phyloP scores from a whole-genome alignment of 2,888 invertebrate species.

The Noctua fimbriata region DNA sequence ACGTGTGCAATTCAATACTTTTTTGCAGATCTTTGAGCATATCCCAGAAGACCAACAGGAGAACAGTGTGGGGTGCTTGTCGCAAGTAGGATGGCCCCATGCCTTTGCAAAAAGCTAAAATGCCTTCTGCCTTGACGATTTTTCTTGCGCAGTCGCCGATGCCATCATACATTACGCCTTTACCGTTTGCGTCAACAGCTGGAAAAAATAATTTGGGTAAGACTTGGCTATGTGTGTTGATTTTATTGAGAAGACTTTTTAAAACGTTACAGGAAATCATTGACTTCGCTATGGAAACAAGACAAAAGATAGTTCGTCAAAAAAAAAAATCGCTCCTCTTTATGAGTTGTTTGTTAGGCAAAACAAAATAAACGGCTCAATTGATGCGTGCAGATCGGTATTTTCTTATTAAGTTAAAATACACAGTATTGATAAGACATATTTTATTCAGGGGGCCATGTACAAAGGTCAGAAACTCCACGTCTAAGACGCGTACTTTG shows the following conservation, averaged over 20 bases:
- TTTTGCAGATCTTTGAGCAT: slow-evolving; percentile 90
- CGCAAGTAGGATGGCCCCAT: slow-evolving; percentile 97
- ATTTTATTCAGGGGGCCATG: background rate
- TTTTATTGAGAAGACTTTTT: background rate
- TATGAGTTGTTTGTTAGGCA: background rate
- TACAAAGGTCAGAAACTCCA: no score
- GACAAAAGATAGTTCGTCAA: background rate
- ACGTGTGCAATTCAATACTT: slow-evolving; percentile 66
- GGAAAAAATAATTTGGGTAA: slow-evolving; percentile 61
- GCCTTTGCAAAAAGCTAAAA: slow-evolving; percentile 97
- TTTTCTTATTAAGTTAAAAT: background rate
- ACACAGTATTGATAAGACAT: background rate
- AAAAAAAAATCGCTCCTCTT: background rate
- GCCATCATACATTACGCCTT: slow-evolving; percentile 93
- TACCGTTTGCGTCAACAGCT: slow-evolving; percentile 92
- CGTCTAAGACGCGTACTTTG: no score
- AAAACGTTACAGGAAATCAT: background rate
- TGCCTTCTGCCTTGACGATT: slow-evolving; percentile 94
- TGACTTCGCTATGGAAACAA: background rate
- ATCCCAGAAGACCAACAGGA: slow-evolving; percentile 97
- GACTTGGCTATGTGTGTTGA: background rate
- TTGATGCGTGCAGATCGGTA: background rate
- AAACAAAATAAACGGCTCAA: background rate
- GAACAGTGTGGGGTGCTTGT: slow-evolving; percentile 97
- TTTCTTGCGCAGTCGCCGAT: slow-evolving; percentile 94